A percentile compares a stretch with the other conserved stretches of the same genome.
These are phyloP conservation scores for Clunio marinus DNA, from an alignment of 2,888 invertebrate species.

Conservation along the genomic window DNA sequence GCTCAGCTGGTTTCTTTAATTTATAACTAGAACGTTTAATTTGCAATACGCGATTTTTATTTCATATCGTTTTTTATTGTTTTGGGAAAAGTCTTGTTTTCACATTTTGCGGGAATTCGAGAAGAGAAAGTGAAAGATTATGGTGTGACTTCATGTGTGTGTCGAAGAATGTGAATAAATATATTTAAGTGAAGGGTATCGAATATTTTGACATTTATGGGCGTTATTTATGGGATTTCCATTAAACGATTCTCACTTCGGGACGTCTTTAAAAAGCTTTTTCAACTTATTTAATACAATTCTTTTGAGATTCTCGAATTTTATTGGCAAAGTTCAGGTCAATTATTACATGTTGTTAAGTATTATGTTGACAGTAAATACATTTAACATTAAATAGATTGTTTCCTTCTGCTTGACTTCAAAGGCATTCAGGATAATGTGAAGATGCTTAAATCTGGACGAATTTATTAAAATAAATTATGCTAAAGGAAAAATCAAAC, in stretches of 20 bases:
- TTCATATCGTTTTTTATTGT: neutral
- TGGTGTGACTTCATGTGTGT: constrained; percentile 7
- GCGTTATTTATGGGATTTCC: constrained; percentile 35
- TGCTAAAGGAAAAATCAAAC: too few relatives aligned
- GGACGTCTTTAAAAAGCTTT: too few relatives aligned
- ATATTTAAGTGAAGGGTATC: constrained; percentile 37
- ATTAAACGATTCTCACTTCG: constrained; percentile 29
- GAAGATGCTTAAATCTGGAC: too few relatives aligned
- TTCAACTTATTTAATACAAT: too few relatives aligned
- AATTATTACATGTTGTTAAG: too few relatives aligned
- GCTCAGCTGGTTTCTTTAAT: neutral
- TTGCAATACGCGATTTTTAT: neutral
- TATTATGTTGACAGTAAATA: too few relatives aligned
- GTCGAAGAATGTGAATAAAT: constrained; percentile 31
- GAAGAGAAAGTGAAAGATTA: constrained; percentile 9
- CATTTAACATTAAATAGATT: too few relatives aligned
- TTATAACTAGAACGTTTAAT: neutral
- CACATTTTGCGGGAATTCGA: neutral
- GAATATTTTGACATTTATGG: constrained; percentile 38
- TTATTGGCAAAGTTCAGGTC: too few relatives aligned
- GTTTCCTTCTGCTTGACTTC: too few relatives aligned
- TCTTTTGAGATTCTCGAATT: too few relatives aligned
- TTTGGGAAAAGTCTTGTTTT: neutral
- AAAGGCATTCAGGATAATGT: too few relatives aligned
- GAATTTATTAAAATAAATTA: too few relatives aligned